phyloP scores from a whole-genome alignment of 2,113 vertebrate genomes.

The Poicephalus meyeri region DNA sequence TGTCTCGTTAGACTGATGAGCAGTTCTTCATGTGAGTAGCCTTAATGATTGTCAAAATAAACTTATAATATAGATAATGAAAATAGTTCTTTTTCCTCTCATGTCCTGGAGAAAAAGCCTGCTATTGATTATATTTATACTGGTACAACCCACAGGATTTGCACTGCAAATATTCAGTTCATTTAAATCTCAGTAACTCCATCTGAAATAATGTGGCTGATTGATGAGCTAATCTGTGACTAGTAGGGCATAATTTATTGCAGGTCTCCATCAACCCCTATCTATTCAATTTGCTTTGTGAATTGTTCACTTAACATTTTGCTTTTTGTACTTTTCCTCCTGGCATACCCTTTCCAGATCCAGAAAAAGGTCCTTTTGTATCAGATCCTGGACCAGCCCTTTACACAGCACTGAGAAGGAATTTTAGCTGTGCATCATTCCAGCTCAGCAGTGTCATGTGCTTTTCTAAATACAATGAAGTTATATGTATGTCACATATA shows the following conservation, averaged over 20 bases:
- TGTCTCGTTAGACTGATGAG: constrained; percentile 43
- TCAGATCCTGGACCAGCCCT: fast-evolving
- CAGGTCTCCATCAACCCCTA: neutral
- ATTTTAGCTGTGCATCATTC: neutral
- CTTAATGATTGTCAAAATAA: constrained; percentile 59
- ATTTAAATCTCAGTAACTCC: constrained; percentile 1
- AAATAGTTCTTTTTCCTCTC: constrained; percentile 28
- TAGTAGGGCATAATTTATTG: neutral
- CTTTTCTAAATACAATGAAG: neutral
- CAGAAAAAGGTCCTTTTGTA: neutral
- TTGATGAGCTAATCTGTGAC: constrained; percentile 19
- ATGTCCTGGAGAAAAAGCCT: constrained; percentile 7
- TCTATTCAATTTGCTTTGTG: neutral
- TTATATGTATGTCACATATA: fast-evolving
- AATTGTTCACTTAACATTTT: neutral
- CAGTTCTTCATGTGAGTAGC: constrained; percentile 19
- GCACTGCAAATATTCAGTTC: constrained; percentile 4
- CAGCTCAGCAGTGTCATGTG: neutral
- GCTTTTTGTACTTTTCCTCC: neutral
- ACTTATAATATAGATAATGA: constrained; percentile 51
- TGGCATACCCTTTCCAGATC: neutral
- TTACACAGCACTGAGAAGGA: neutral
- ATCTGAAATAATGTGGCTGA: neutral
- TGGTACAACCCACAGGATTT: constrained; percentile 14
- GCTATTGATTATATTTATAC: constrained; percentile 15